These are phyloP conservation scores for Amphiprion ocellaris DNA, from an alignment of 2,113 vertebrate species.

Conservation along the genomic window DNA sequence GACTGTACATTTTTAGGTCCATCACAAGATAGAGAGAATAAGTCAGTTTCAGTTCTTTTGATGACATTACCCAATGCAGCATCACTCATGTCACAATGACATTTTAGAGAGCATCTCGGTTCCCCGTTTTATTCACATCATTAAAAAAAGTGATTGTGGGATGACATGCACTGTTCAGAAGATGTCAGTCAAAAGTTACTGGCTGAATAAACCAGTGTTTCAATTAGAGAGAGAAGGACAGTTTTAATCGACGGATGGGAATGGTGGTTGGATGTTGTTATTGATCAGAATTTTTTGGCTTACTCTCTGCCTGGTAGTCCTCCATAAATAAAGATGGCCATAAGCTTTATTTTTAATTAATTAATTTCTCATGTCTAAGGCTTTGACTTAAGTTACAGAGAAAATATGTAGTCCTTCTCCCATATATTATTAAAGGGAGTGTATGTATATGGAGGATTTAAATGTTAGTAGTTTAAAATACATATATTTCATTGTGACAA, in stretches of 20 bases:
- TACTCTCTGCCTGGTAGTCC: background rate
- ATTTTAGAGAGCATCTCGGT: slow-evolving; percentile 15
- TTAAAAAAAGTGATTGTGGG: background rate
- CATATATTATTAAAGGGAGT: no score
- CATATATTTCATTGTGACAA: no score
- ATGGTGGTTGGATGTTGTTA: slow-evolving; percentile 13
- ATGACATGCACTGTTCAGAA: background rate
- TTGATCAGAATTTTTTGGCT: background rate
- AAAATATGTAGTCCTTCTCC: background rate
- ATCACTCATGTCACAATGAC: slow-evolving; percentile 13
- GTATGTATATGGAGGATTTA: no score
- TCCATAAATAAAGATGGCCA: background rate
- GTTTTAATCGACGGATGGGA: slow-evolving; percentile 9
- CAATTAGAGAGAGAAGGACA: slow-evolving; percentile 6
- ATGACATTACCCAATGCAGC: background rate
- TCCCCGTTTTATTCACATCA: background rate
- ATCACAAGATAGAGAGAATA: background rate
- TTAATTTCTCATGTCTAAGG: background rate
- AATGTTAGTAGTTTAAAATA: no score
- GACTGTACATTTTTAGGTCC: background rate
- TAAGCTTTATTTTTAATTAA: background rate
- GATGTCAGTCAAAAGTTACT: background rate
- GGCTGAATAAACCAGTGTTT: slow-evolving; percentile 10
- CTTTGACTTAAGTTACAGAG: background rate
- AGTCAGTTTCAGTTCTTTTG: slow-evolving; percentile 10